Percentiles rank a stretch among this genome's conserved stretches.
phyloP scores from a whole-genome alignment of 2,797 vertebrate genomes.

The Myripristis jacobus region DNA sequence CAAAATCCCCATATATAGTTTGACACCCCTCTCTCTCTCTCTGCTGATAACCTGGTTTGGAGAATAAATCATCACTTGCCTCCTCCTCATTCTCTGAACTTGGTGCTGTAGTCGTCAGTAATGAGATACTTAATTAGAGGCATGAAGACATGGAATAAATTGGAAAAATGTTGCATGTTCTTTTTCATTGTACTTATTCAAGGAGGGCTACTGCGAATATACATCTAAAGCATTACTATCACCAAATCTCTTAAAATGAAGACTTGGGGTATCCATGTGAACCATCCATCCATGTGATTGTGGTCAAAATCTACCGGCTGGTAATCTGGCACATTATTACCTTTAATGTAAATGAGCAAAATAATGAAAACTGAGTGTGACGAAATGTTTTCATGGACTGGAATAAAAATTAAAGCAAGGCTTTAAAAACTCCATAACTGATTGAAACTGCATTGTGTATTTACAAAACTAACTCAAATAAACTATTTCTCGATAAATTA shows the following conservation, averaged over 20 bases:
- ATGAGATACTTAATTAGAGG: slow-evolving; percentile 23
- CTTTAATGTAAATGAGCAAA: too few relatives aligned
- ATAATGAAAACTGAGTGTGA: too few relatives aligned
- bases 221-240: slow-evolving; percentile 45
- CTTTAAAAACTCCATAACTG: too few relatives aligned
- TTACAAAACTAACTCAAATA: too few relatives aligned
- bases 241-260: slow-evolving; percentile 36
- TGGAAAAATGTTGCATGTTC: slow-evolving; percentile 20
- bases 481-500: too few relatives aligned
- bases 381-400: too few relatives aligned
- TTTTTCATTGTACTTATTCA: slow-evolving; percentile 35
- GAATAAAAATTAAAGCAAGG: too few relatives aligned
- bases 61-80: slow-evolving; percentile 32
- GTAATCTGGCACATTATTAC: too few relatives aligned
- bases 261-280: not conserved
- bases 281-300: too few relatives aligned
- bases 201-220: slow-evolving; percentile 34
- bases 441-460: too few relatives aligned
- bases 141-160: not conserved
- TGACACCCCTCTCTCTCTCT: not conserved
- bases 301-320: not conserved
- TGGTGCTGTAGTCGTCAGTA: slow-evolving; percentile 16
- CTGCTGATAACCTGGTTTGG: slow-evolving; percentile 41
- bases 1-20: slow-evolving; percentile 22
- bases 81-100: slow-evolving; percentile 16